Base-by-base conservation (phyloP, 2,113 vertebrate genomes). In the Eretmochelys imbricata region DNA sequence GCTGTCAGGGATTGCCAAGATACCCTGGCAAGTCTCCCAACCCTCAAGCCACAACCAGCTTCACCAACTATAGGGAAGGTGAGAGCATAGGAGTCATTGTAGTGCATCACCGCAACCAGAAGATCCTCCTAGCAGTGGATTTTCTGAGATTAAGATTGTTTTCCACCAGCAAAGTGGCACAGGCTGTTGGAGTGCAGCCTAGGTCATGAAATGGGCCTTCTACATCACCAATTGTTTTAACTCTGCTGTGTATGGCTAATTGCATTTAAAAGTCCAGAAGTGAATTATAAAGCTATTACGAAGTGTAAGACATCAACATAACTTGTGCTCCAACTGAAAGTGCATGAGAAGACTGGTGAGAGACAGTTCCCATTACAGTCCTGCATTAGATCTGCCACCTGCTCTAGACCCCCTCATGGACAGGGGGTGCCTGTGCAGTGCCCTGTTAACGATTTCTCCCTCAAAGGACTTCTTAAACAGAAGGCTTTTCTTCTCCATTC, bases 231-330 rank as follows among this genome's bases (percentile, higher is more conserved):
- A 17, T n/a, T 0, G 0, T 93, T 95, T 94, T 62, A 55, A 80
- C 85, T 86, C 89, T 82, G 5, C 14, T 91, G 51, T 59, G 79
- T 69, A 6, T 2, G 19, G 84, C 83, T 50, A 91, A 80, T 27
- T 80, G 69, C 55, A 84, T n/a, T 62, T 95, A 85, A 86, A 51
- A 82, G 78, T 76, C 78, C 72, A 82, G 10, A 8, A 93, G 78
- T 79, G 91, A 92, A 91, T 88, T 65, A 79, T 82, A 89, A 91
- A 85, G 27, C 65, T 84, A 27, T 87, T 83, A 76, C 65, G 55
- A 75, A 24, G 14, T 85, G 6, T 57, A 53, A 84, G 89, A 27
- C 8, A 79, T 82, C 5, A 65, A 8, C 78, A 89, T 87, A 86
- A 88, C 24, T 35, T 87, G 48, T 89, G 12, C 6, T 93, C 82